Evolutionary conservation across 2,797 vertebrate species (phyloP).

Genomic region (Nothura maculosa): DNA sequence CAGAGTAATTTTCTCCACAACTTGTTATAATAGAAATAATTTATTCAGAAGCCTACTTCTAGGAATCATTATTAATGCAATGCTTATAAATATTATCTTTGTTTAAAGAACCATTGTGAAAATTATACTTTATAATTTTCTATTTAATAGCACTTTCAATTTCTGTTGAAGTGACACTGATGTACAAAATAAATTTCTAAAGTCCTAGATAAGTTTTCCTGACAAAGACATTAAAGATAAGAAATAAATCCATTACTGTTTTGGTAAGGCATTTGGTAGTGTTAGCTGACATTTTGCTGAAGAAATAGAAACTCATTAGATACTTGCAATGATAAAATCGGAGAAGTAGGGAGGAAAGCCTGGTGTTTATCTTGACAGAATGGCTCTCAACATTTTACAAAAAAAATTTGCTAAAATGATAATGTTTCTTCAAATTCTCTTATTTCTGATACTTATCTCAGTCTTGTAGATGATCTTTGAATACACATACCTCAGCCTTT

Average conservation of each 20-base stretch:
- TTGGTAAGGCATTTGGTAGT: not conserved
- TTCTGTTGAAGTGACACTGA: constrained; percentile 53
- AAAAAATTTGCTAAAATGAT: not conserved
- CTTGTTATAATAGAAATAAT: not conserved
- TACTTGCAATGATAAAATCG: constrained; percentile 11
- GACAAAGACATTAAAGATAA: constrained; percentile 61
- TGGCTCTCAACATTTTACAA: not conserved
- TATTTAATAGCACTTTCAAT: constrained; percentile 28
- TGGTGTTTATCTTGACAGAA: not conserved
- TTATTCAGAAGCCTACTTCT: constrained; percentile 23
- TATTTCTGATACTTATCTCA: not conserved
- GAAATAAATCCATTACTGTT: constrained; percentile 12
- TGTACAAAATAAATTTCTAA: constrained; percentile 35
- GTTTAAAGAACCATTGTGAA: constrained; percentile 2
- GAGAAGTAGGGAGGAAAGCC: not conserved
- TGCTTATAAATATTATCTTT: constrained; percentile 29
- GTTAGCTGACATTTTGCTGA: constrained; percentile 31
- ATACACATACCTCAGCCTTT: not conserved
- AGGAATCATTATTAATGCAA: constrained; percentile 23
- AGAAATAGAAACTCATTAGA: constrained; percentile 37
- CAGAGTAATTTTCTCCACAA: not conserved
- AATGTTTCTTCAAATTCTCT: not conserved
- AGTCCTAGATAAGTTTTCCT: constrained; percentile 49
- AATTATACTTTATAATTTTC: constrained; percentile 5
- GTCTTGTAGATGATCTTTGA: not conserved